Conservation (phyloP, 2,113 vertebrate genomes). For the Tautogolabrus adspersus region DNA sequence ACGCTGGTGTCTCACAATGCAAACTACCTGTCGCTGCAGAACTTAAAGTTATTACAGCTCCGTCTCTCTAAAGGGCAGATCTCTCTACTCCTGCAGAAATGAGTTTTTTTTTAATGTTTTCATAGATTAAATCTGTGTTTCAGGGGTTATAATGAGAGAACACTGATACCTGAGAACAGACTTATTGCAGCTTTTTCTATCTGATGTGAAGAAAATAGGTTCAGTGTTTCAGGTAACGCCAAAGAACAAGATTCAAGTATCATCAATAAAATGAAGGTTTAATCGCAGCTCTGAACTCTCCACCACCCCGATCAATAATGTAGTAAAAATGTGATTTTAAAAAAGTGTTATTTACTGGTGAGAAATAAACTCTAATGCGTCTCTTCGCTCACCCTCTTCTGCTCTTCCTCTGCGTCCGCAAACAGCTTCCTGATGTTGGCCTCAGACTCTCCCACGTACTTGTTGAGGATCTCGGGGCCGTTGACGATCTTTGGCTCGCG, state of each 20-base stretch:
- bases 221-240: neutral
- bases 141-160: neutral
- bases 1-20: conserved; percentile 57
- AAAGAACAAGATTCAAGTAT: neutral
- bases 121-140: conserved; percentile 36
- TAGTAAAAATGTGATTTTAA: neutral
- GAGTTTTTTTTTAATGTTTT: conserved; percentile 31
- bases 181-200: neutral
- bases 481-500: conserved; percentile 98
- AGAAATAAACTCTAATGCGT: neutral
- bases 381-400: conserved; percentile 88
- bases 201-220: neutral
- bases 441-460: conserved; percentile 97
- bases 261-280: neutral
- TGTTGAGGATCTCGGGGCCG: conserved; percentile 97
- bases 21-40: conserved; percentile 39
- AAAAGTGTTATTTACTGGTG: neutral
- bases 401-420: conserved; percentile 96
- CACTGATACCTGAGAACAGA: conserved; percentile 2
- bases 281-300: neutral
- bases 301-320: neutral
- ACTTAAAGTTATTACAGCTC: conserved; percentile 56
- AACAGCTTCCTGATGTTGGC: conserved; percentile 98
- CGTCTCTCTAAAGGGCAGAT: conserved; percentile 75
- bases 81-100: conserved; percentile 77